These are phyloP conservation scores for Branchinecta lynchi DNA, from an alignment of 1,140 invertebrate genomes.

Conservation along the genomic window DNA sequence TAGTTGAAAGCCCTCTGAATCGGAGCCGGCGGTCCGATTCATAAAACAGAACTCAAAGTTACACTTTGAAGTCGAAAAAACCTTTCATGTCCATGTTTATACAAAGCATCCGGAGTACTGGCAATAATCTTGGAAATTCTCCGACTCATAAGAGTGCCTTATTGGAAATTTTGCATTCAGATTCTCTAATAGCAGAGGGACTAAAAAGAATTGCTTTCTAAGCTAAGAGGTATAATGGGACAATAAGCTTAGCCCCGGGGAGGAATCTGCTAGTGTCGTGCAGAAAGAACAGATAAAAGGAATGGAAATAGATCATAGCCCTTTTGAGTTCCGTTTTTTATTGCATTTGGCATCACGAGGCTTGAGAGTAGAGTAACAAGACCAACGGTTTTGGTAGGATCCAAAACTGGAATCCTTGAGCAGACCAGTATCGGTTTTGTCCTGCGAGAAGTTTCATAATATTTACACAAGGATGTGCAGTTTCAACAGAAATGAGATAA, in stretches of 20 bases:
- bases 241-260: background rate
- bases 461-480: too few species aligned
- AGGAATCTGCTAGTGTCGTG: too few species aligned
- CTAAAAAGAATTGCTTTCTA: slow-evolving; percentile 11
- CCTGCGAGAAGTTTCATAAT: too few species aligned
- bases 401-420: too few species aligned
- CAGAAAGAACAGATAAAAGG: too few species aligned
- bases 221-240: slow-evolving; percentile 9
- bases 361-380: too few species aligned
- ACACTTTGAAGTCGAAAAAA: slow-evolving; percentile 8
- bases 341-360: too few species aligned
- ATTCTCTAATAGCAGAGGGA: slow-evolving; percentile 9
- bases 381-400: too few species aligned
- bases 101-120: slow-evolving; percentile 3
- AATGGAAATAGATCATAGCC: too few species aligned
- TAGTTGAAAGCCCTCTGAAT: background rate
- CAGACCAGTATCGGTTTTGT: too few species aligned
- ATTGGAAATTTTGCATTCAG: slow-evolving; percentile 12
- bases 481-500: too few species aligned
- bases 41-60: background rate
- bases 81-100: slow-evolving; percentile 7
- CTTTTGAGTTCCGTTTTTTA: too few species aligned
- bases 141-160: slow-evolving; percentile 8
- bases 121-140: slow-evolving; percentile 2
- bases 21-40: background rate